These are phyloP conservation scores for Malurus splendens DNA, from an alignment of 2,797 vertebrate genomes.

Conservation along the genomic window DNA sequence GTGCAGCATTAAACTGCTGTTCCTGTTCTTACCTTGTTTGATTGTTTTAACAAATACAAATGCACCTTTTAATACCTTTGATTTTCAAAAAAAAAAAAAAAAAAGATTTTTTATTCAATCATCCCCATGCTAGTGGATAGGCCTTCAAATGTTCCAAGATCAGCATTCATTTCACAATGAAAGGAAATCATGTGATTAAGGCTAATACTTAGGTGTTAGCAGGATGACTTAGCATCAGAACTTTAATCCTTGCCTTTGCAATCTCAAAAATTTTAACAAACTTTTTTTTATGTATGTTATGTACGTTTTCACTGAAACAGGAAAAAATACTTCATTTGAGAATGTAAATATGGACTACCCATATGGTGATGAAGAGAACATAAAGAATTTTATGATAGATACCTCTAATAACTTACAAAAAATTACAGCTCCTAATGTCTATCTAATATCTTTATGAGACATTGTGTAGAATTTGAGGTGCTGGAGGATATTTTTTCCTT, in stretches of 20 bases:
- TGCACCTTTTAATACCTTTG: background rate
- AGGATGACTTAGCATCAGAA: background rate
- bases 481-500: accelerated
- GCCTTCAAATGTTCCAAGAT: background rate
- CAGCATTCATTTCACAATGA: background rate
- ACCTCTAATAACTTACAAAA: background rate
- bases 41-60: background rate
- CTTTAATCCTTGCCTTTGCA: background rate
- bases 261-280: background rate
- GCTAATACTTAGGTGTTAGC: background rate
- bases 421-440: background rate
- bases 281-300: background rate
- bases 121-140: background rate
- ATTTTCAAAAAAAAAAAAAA: background rate
- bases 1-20: background rate
- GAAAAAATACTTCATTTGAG: background rate
- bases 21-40: background rate
- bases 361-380: background rate
- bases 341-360: background rate
- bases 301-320: background rate
- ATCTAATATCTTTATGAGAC: background rate
- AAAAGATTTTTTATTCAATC: background rate
- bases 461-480: background rate
- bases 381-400: background rate
- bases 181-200: background rate